phyloP scores from a whole-genome alignment of 2,888 invertebrate genomes.

The Lasius fuliginosus region DNA sequence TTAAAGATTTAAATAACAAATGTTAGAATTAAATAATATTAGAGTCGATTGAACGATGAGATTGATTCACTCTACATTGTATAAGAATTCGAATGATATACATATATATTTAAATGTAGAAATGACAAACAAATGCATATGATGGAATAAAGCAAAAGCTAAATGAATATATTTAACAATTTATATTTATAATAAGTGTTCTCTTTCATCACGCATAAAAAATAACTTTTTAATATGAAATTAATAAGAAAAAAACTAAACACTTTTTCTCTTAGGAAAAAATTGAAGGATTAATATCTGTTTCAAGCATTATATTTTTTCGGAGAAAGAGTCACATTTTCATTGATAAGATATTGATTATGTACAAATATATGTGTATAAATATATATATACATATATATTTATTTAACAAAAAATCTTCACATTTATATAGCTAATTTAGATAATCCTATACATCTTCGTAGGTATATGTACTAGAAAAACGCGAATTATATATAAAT shows the following conservation, averaged over 20 bases:
- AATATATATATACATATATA: not conserved
- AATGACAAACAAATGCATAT: constrained; percentile 50
- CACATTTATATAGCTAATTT: constrained; percentile 29
- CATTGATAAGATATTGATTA: not conserved
- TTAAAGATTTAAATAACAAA: constrained; percentile 4
- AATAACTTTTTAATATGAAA: not conserved
- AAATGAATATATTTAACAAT: not conserved
- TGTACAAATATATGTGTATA: constrained; percentile 2
- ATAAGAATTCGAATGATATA: constrained; percentile 37
- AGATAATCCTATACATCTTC: constrained; percentile 30
- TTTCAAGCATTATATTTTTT: constrained; percentile 1
- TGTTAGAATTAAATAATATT: not conserved
- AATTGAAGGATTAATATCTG: not conserved
- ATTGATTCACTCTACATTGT: not conserved
- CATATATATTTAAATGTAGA: constrained; percentile 69
- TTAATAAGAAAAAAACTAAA: not conserved
- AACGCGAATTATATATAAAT: constrained; percentile 21
- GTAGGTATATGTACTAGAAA: constrained; percentile 57
- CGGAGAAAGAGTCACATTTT: not conserved
- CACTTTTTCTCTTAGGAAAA: not conserved
- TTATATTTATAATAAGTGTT: not conserved
- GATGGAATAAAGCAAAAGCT: constrained; percentile 63
- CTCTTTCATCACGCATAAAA: not conserved
- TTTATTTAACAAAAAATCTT: constrained; percentile 56
- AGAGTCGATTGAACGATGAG: not conserved